Conservation (phyloP, 1,140 invertebrate species). For the Pemphigus obesinymphae region DNA sequence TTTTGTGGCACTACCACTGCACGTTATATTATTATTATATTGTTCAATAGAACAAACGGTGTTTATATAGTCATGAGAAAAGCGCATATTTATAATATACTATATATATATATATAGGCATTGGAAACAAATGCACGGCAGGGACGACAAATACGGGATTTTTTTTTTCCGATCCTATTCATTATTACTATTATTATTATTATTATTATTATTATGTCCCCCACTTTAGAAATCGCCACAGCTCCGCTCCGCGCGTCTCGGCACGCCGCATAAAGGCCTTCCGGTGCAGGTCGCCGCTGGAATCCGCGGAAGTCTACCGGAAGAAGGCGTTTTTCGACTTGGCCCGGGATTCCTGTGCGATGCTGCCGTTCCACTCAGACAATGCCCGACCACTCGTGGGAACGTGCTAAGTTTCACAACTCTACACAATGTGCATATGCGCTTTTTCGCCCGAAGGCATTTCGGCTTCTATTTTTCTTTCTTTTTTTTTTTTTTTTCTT, state of each 20-base stretch:
- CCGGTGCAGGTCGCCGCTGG: constrained; percentile 27
- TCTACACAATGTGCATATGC: neutral
- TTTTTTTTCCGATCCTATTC: constrained; percentile 18
- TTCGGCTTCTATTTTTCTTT: too few relatives aligned
- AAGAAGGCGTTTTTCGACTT: constrained; percentile 40
- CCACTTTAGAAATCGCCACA: constrained; percentile 11
- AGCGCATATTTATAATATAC: too few relatives aligned
- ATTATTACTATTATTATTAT: constrained; percentile 3
- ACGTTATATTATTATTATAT: too few relatives aligned
- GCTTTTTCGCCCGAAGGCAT: neutral
- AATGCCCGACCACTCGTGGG: constrained; percentile 29
- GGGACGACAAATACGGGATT: neutral
- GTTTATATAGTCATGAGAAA: constrained; percentile 41
- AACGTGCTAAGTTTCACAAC: constrained; percentile 15
- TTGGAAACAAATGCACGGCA: neutral
- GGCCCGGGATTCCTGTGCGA: neutral
- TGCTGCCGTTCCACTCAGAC: neutral
- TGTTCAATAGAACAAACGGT: constrained; percentile 8
- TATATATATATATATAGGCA: too few relatives aligned
- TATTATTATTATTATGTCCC: constrained; percentile 20
- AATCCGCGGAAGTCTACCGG: constrained; percentile 40
- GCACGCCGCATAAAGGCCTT: neutral
- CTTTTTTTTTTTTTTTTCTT: neutral
- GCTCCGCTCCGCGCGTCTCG: neutral
- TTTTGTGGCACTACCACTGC: too few relatives aligned